Percentiles rank a stretch among this genome's conserved stretches.
Evolutionary conservation across 1,140 invertebrate species (phyloP).

Genomic region (Bombus terrestris): DNA sequence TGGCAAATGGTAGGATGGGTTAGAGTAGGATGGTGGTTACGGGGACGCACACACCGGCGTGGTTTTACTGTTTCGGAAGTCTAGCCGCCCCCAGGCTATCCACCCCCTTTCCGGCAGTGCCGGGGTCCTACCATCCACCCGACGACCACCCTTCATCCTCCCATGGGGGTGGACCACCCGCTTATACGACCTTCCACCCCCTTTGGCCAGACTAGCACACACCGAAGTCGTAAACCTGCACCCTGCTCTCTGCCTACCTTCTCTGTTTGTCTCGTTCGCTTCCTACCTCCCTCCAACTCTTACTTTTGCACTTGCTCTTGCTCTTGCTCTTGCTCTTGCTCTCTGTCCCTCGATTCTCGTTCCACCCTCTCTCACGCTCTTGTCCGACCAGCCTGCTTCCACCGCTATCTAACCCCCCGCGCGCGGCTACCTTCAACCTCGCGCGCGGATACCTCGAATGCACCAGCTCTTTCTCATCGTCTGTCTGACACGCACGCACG

Average conservation of each 20-base stretch:
- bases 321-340: constrained; percentile 22
- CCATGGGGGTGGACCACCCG: constrained; percentile 63
- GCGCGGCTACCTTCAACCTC: constrained; percentile 53
- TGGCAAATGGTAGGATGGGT: constrained; percentile 53
- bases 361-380: constrained; percentile 53
- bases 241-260: constrained; percentile 60
- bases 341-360: constrained; percentile 39
- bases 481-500: constrained; percentile 75
- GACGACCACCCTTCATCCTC: constrained; percentile 62
- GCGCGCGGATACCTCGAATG: constrained; percentile 69
- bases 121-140: constrained; percentile 64
- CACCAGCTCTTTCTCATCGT: constrained; percentile 76
- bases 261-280: constrained; percentile 52
- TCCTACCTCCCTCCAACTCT: constrained; percentile 46
- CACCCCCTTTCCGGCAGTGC: constrained; percentile 62
- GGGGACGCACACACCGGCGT: constrained; percentile 70
- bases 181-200: constrained; percentile 77
- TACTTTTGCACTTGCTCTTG: constrained; percentile 41
- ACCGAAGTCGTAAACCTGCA: constrained; percentile 79
- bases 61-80: constrained; percentile 80
- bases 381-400: constrained; percentile 58
- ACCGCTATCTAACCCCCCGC: constrained; percentile 24
- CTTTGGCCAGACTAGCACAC: constrained; percentile 74
- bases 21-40: constrained; percentile 65
- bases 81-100: constrained; percentile 75